Evolutionary conservation across 2,888 invertebrate species (phyloP).

Genomic region (Trypoxylon attenuatum): DNA sequence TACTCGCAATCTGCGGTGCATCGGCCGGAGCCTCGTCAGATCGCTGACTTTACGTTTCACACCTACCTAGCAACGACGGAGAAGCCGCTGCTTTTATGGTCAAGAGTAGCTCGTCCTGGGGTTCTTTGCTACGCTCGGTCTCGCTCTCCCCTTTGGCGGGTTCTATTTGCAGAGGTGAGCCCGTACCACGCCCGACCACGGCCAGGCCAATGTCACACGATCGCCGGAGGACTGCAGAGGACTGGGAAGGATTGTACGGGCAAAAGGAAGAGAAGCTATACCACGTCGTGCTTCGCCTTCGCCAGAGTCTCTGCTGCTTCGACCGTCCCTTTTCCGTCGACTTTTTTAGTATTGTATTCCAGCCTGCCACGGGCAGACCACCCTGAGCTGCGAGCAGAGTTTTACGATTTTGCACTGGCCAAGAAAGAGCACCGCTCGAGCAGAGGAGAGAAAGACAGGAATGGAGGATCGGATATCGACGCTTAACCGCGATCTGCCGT

Average conservation of each 20-base stretch:
- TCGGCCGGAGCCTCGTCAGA: conserved; percentile 64
- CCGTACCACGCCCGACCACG: too few relatives aligned
- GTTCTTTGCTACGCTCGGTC: background rate
- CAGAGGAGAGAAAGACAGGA: background rate
- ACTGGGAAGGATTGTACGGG: conserved; percentile 1
- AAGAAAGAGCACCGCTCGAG: background rate
- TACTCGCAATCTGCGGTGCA: conserved; percentile 69
- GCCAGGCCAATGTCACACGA: conserved; percentile 23
- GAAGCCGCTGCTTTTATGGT: conserved; percentile 19
- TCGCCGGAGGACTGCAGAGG: too few relatives aligned
- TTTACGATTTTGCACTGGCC: conserved; percentile 9
- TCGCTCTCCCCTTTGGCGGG: background rate
- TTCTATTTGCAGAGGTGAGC: conserved; percentile 16
- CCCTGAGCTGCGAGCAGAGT: conserved; percentile 5
- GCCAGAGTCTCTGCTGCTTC: background rate
- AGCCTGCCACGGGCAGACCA: conserved; percentile 11
- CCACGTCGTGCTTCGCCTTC: too few relatives aligned
- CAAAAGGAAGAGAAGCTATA: background rate
- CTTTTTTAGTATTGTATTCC: conserved; percentile 16
- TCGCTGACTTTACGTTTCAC: conserved; percentile 62
- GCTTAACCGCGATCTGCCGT: too few relatives aligned
- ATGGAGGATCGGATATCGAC: background rate
- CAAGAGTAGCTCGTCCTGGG: background rate
- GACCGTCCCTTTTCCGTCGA: too few relatives aligned
- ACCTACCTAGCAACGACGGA: conserved; percentile 49